Percentiles rank a stretch among this genome's conserved stretches.
Evolutionary conservation across 2,797 vertebrate species (phyloP).

Genomic region (Cuculus canorus): DNA sequence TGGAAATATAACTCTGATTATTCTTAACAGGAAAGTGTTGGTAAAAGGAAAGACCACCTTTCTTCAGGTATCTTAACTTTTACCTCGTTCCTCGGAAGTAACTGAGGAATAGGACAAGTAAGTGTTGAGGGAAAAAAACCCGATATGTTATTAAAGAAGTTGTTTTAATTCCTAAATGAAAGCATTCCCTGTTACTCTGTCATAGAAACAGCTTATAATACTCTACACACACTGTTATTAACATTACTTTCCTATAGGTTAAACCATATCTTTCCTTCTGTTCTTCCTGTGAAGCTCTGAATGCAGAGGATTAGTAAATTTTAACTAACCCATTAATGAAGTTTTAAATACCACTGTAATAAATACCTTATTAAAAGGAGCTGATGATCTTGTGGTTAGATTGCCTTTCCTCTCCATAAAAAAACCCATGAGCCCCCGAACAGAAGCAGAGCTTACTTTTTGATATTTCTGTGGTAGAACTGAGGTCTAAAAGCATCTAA

Average conservation of each 20-base stretch:
- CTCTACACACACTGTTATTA: too few species aligned
- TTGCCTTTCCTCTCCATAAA: not conserved
- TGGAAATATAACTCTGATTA: not conserved
- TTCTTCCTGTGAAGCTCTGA: not conserved
- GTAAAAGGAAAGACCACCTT: not conserved
- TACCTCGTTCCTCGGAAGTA: not conserved
- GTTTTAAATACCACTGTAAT: not conserved
- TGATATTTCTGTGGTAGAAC: not conserved
- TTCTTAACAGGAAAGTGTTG: not conserved
- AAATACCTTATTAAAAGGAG: not conserved
- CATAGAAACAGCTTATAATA: too few species aligned
- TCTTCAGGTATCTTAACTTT: not conserved
- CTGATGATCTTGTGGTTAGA: not conserved
- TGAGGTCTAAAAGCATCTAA: not conserved
- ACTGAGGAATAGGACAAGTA: not conserved
- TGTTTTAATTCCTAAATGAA: not conserved
- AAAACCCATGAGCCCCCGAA: not conserved
- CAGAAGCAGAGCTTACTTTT: not conserved
- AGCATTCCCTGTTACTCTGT: not conserved
- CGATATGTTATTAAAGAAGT: not conserved
- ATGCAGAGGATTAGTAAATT: not conserved
- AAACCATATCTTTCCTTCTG: not conserved
- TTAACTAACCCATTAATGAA: not conserved
- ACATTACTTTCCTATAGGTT: not conserved
- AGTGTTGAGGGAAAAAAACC: not conserved